Conservation (phyloP, 2,113 vertebrate genomes). For the Mirounga angustirostris region DNA sequence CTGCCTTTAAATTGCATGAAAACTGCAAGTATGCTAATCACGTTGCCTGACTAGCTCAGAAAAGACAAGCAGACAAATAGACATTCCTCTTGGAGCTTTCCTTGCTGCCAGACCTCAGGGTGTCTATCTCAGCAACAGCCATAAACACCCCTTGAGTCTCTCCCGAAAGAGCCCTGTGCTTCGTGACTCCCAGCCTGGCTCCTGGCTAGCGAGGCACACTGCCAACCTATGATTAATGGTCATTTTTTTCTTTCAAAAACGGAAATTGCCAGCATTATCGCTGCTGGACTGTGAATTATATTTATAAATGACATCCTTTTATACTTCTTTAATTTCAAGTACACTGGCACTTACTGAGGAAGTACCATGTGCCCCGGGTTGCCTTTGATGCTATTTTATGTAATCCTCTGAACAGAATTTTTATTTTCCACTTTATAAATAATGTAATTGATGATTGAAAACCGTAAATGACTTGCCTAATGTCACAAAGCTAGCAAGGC, state of each 20-base stretch:
- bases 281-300: not conserved
- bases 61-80: slow-evolving; percentile 16
- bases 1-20: slow-evolving; percentile 17
- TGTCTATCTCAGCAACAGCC: not conserved
- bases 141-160: not conserved
- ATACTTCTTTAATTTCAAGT: not conserved
- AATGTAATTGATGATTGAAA: not conserved
- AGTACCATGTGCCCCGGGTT: not conserved
- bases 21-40: not conserved
- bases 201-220: not conserved
- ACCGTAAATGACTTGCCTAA: not conserved
- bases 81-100: not conserved
- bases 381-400: slow-evolving; percentile 28
- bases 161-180: not conserved
- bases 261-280: not conserved
- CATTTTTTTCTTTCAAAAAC: not conserved
- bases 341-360: not conserved
- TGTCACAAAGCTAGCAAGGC: not conserved
- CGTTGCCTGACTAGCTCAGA: not conserved
- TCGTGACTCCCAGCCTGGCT: not conserved
- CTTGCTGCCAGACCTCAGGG: not conserved
- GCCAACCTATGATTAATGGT: not conserved
- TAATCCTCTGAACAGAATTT: not conserved
- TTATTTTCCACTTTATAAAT: not conserved
- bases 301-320: slow-evolving; percentile 2